Evolutionary conservation across 2,113 vertebrate species (phyloP).

Genomic region (Proteles cristata): DNA sequence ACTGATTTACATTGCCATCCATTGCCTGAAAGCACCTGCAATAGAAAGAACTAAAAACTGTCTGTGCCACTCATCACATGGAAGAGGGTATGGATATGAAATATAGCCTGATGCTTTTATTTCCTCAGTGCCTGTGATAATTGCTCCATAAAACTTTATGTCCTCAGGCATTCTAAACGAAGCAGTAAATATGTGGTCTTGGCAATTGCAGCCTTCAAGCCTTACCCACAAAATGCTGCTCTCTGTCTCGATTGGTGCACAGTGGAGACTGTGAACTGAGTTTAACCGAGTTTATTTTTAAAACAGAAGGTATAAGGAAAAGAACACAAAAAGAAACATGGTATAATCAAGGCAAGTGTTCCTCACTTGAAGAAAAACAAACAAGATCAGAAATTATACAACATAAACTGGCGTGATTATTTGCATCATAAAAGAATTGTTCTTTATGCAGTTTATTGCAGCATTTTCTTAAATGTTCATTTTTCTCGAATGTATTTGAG

Average conservation of each 20-base stretch:
- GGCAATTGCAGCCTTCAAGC: neutral
- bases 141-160: slow-evolving; percentile 65
- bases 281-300: neutral
- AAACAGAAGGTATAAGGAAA: slow-evolving; percentile 39
- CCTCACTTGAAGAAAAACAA: neutral
- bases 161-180: slow-evolving; percentile 49
- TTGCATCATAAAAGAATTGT: neutral
- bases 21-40: slow-evolving; percentile 43
- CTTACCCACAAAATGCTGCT: neutral
- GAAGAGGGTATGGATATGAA: slow-evolving; percentile 49
- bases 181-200: slow-evolving; percentile 62
- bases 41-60: slow-evolving; percentile 31
- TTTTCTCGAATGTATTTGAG: neutral
- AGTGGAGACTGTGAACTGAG: neutral
- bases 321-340: neutral
- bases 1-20: slow-evolving; percentile 15
- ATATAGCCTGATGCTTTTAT: slow-evolving; percentile 41
- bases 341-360: neutral
- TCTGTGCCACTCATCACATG: neutral
- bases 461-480: neutral
- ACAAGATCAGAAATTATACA: neutral
- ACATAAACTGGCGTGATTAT: neutral
- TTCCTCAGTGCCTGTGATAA: slow-evolving; percentile 66
- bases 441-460: neutral
- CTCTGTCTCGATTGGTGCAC: neutral